Conservation (phyloP, 2,888 invertebrate genomes). For the Hyposoter dolosus region DNA sequence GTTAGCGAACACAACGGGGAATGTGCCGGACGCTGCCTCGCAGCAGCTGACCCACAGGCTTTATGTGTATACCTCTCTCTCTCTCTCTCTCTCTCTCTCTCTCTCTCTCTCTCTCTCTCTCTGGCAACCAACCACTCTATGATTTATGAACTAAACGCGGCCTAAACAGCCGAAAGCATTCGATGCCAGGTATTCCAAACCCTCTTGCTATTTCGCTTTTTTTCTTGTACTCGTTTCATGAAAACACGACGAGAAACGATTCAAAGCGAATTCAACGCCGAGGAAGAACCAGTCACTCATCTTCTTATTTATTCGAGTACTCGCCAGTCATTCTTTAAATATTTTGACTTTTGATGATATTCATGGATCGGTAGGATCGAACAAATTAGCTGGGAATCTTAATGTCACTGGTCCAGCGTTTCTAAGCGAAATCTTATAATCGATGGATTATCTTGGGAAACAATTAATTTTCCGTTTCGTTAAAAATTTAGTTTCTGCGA, state of each 20-base stretch:
- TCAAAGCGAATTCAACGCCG: constrained; percentile 45
- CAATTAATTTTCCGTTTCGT: neutral
- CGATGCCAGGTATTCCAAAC: constrained; percentile 79
- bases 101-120: constrained; percentile 37
- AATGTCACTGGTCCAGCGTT: neutral
- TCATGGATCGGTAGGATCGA: constrained; percentile 65
- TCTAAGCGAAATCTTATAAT: neutral
- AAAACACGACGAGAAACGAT: constrained; percentile 41
- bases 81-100: constrained; percentile 43
- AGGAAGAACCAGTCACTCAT: constrained; percentile 34
- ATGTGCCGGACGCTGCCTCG: constrained; percentile 71
- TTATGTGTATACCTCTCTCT: constrained; percentile 28
- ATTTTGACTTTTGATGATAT: constrained; percentile 79
- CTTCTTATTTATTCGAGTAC: constrained; percentile 32
- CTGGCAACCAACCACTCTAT: constrained; percentile 74
- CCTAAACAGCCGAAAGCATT: constrained; percentile 77
- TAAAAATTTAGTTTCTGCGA: constrained; percentile 26
- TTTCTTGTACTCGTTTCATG: constrained; percentile 62
- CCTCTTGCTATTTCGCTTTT: constrained; percentile 64
- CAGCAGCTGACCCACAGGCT: constrained; percentile 77
- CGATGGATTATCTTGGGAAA: neutral
- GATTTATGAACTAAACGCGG: constrained; percentile 79
- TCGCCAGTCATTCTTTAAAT: constrained; percentile 77
- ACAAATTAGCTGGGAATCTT: neutral
- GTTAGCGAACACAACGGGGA: constrained; percentile 66